These are phyloP conservation scores for Rhabdophis nuchalis DNA, from an alignment of 2,797 vertebrate genomes.

Conservation along the genomic window DNA sequence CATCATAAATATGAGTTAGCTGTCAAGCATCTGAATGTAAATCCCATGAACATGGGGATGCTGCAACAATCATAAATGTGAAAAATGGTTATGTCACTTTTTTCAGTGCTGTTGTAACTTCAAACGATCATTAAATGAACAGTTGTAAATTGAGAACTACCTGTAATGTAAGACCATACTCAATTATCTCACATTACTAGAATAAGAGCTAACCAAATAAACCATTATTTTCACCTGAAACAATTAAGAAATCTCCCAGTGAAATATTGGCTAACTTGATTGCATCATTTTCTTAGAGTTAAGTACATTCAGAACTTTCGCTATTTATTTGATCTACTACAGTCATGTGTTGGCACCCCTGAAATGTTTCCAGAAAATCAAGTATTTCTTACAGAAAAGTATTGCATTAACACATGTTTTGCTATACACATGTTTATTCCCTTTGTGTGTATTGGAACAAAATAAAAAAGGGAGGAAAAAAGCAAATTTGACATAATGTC, in stretches of 20 bases:
- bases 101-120: not conserved
- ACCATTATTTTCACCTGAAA: not conserved
- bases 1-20: no score
- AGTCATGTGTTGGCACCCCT: no score
- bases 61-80: not conserved
- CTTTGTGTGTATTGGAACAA: no score
- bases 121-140: not conserved
- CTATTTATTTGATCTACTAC: not conserved
- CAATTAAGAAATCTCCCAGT: not conserved
- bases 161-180: not conserved
- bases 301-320: not conserved
- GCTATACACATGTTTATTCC: no score
- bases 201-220: not conserved
- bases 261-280: not conserved
- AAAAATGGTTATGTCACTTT: not conserved
- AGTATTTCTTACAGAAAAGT: no score
- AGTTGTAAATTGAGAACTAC: not conserved
- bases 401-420: no score
- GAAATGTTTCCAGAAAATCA: no score
- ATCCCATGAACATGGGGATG: no score
- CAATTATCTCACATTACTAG: not conserved
- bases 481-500: no score
- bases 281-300: not conserved
- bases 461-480: no score
- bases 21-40: no score